Percentiles rank a stretch among this genome's conserved stretches.
Conservation (phyloP, 2,888 invertebrate genomes). For the Drosophila paramelanica region DNA sequence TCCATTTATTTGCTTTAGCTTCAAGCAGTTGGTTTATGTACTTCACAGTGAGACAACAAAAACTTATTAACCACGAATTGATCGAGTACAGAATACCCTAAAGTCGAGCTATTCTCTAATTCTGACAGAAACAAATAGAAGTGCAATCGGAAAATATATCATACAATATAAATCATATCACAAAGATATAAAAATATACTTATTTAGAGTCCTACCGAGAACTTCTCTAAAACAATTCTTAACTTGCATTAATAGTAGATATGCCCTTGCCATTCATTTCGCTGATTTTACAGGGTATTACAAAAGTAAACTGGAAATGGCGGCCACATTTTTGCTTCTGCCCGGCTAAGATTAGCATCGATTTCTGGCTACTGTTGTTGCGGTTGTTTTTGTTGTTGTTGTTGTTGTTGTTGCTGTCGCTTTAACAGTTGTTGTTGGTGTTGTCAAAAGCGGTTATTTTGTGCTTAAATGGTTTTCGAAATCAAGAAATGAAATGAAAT, state of each 20-base stretch:
- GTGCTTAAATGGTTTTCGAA: slow-evolving; percentile 67
- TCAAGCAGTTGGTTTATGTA: slow-evolving; percentile 59
- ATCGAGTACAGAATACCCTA: slow-evolving; percentile 21
- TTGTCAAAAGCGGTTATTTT: slow-evolving; percentile 72
- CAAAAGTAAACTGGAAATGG: slow-evolving; percentile 54
- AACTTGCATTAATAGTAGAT: neutral
- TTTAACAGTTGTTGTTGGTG: slow-evolving; percentile 51
- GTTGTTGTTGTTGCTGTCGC: slow-evolving; percentile 41
- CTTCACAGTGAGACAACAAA: slow-evolving; percentile 30
- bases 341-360: slow-evolving; percentile 66
- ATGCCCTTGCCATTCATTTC: neutral
- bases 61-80: neutral
- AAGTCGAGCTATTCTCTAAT: neutral
- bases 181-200: too few species aligned
- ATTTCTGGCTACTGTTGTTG: slow-evolving; percentile 65
- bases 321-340: slow-evolving; percentile 56
- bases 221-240: too few species aligned
- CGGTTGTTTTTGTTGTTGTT: slow-evolving; percentile 40
- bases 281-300: slow-evolving; percentile 46
- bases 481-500: slow-evolving; percentile 70
- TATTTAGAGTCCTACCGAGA: too few species aligned
- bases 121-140: too few species aligned
- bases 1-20: slow-evolving; percentile 62
- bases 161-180: neutral
- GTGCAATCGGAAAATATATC: neutral